Conservation (phyloP, 2,113 vertebrate species). For the Paramormyrops kingsleyae region DNA sequence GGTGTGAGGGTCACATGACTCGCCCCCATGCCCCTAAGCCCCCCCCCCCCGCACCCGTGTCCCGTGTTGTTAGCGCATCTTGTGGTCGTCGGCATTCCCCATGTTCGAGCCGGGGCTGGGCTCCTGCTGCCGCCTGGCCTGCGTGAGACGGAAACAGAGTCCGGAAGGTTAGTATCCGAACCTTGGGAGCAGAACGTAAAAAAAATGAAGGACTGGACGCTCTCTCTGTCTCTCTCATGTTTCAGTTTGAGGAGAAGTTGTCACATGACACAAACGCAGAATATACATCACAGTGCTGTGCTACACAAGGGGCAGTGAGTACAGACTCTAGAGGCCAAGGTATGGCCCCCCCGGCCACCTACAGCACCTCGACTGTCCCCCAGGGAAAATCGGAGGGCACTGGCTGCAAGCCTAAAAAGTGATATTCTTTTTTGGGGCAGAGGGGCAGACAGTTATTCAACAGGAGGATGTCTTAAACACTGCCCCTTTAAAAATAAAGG, state of each 20-base stretch:
- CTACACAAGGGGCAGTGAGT: not conserved
- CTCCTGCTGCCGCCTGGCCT: conserved; percentile 98
- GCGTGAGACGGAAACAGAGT: conserved; percentile 20
- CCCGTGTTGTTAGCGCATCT: conserved; percentile 73
- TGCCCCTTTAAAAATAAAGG: conserved; percentile 55
- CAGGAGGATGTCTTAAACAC: conserved; percentile 46
- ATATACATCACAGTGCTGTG: not conserved
- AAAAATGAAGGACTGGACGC: not conserved
- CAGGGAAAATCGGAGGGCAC: conserved; percentile 28
- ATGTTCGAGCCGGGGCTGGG: conserved; percentile 90
- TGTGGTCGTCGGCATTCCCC: conserved; percentile 87
- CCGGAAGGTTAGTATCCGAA: not conserved
- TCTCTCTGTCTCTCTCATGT: not conserved
- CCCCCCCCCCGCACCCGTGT: conserved; percentile 9
- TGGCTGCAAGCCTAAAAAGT: conserved; percentile 21
- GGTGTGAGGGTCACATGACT: conserved; percentile 26
- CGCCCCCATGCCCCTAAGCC: not conserved
- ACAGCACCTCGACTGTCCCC: conserved; percentile 10
- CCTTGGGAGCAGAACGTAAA: not conserved
- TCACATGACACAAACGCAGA: not conserved
- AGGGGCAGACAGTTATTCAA: conserved; percentile 42
- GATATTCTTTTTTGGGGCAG: conserved; percentile 35
- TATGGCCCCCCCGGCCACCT: not conserved
- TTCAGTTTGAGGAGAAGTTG: not conserved
- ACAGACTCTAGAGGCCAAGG: not conserved